Evolutionary conservation across 2,113 vertebrate genomes (phyloP), one percentile per base, ranked within the genome.

Genomic region (Myiopsitta monachus): DNA sequence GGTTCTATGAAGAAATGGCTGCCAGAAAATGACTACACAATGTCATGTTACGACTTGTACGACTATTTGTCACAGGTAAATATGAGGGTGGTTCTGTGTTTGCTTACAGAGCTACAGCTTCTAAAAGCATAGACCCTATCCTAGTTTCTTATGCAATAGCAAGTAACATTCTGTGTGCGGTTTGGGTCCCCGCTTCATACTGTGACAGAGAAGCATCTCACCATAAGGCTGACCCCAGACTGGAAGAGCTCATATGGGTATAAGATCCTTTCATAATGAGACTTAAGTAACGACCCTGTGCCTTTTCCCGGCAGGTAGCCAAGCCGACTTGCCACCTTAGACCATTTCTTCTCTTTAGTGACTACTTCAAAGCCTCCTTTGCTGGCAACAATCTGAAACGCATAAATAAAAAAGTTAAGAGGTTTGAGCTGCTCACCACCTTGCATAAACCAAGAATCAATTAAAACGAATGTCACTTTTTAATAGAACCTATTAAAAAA

Each of bases 241-340:
- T 99, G 99, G 97, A 99, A 99, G 88, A 99, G 98, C 76, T 99
- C 99, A 11, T 99, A 99, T 5, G 99, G 99, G 96, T 99, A 99
- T 17, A 99, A 98, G 95, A 99, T 99, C 88, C 98, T 98, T 94
- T 99, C 99, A 70, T 99, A 99, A 92, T 99, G 99, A 41, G 99
- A 98, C 87, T 99, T 99, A 52, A 99, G 97, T 75, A 99, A 95
- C 0, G 99, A 99, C 6, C 99, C 99, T 5, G 98, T 98, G 94
- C 99, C 98, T 97, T 98, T 99, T 76, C 99, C 99, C 7, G 98
- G 96, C n/a, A 99, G 98, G 95, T 99, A 99, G 74, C 99, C 99
- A 98, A 99, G 98, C 12, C 99, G 98, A 83, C 97, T 98, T 43
- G 99, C 98, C 92, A 99, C 99, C 97, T 99, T 99, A 63, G 99